phyloP scores from a whole-genome alignment of 2,888 invertebrate genomes.

The Pegoplata infirma region DNA sequence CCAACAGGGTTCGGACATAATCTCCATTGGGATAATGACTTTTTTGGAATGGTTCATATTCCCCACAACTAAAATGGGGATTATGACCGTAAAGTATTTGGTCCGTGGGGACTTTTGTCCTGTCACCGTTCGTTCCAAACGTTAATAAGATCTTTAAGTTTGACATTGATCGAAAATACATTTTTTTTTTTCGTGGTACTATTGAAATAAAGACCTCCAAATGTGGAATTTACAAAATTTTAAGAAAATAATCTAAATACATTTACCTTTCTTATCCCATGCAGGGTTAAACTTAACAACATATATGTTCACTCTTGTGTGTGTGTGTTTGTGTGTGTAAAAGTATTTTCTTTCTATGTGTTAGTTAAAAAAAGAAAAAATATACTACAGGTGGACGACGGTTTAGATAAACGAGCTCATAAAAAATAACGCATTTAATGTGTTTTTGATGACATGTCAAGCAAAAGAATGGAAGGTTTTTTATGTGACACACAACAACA shows the following conservation, averaged over 20 bases:
- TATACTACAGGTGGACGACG: conserved; percentile 58
- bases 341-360: not conserved
- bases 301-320: conserved; percentile 1
- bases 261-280: not conserved
- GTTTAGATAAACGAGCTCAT: conserved; percentile 62
- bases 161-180: no score
- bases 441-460: conserved; percentile 65
- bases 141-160: no score
- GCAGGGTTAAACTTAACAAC: not conserved
- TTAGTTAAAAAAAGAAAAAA: conserved; percentile 29
- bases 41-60: no score
- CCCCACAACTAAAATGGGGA: no score
- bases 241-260: not conserved
- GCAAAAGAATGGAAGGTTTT: conserved; percentile 32
- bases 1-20: no score
- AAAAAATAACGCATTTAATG: conserved; percentile 65
- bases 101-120: no score
- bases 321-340: not conserved
- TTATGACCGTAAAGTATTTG: no score
- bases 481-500: conserved; percentile 24
- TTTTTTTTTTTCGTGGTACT: no score
- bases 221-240: no score
- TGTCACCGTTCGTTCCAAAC: no score
- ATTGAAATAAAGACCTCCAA: not conserved
- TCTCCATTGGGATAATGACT: no score